A percentile compares a stretch with the other conserved stretches of the same genome.
Conservation (phyloP, 2,888 invertebrate species). For the Cynaeus angustus region DNA sequence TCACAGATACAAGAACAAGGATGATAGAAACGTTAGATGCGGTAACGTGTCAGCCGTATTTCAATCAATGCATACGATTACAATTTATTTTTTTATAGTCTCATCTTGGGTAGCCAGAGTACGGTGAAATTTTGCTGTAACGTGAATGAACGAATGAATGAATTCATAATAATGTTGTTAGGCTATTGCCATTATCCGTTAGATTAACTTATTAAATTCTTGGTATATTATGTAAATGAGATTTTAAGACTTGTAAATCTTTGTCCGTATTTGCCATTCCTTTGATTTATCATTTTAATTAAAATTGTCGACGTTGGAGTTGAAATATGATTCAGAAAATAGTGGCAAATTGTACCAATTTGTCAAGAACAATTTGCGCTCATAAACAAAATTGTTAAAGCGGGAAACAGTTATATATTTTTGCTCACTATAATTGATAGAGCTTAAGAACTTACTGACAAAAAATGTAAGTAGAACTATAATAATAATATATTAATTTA, state of each 20-base stretch:
- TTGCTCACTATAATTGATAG: no score
- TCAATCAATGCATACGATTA: conserved; percentile 9
- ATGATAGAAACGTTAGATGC: conserved; percentile 1
- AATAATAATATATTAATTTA: no score
- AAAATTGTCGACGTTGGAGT: conserved; percentile 8
- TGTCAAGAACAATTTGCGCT: not conserved
- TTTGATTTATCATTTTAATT: conserved; percentile 24
- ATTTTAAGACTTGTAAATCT: conserved; percentile 7
- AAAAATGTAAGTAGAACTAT: no score
- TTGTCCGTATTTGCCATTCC: conserved; percentile 4
- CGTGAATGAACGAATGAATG: not conserved
- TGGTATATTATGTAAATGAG: conserved; percentile 15
- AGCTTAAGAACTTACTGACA: no score
- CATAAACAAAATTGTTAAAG: no score
- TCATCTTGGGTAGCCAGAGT: no score
- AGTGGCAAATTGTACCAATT: conserved; percentile 15
- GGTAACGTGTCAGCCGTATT: conserved; percentile 14
- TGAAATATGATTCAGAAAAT: conserved; percentile 17
- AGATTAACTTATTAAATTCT: conserved; percentile 18
- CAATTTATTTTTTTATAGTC: not conserved
- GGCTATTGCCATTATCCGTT: conserved; percentile 8
- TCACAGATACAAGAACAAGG: conserved; percentile 27
- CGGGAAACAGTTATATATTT: no score
- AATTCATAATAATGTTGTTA: conserved; percentile 5
- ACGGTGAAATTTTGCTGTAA: no score